Evolutionary conservation across 2,888 invertebrate genomes (phyloP), one percentile per base, ranked within the genome.

Genomic region (Desoria tigrina): DNA sequence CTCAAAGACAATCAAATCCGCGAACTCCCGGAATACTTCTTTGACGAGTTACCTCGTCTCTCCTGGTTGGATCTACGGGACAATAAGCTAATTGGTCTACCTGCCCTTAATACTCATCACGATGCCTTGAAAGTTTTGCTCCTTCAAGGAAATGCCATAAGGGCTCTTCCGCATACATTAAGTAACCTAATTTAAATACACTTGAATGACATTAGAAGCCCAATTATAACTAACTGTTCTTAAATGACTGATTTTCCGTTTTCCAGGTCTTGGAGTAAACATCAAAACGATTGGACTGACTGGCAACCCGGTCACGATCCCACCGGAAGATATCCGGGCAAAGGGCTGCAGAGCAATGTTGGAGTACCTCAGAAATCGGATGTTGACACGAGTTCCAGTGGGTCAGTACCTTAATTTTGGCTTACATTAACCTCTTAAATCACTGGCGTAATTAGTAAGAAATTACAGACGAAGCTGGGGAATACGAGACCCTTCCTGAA

Each of bases 41-140:
- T 73, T 59, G 71, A 71, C 24, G 69, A 68, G 6, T 62, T 74
- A 11, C 70, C 72, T 14, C n/a, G 32, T 24, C 42, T 74, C 24
- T 53, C 50, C 2, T 74, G 70, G 70, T 64, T 67, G 61, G 74
- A 74, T 32, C 24, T 74, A 7, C 51, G 72, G 18, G 64, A 67
- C 32, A 74, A 72, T 61, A 42, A 57, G 21, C 28, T 72, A 26
- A 24, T 24, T 2, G 26, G 16, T 1, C 42, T 74, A 11, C 67
- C 74, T n/a, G 54, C 54, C 7, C 45, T 74, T n/a, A 50, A 27
- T 14, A 23, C 16, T 4, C 27, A 37, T 2, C 72, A 74, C 45
- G 23, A 67, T 6, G 56, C 61, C 11, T 53, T 74, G 1, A 61
- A 65, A 21, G 69, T 70, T 18, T 54, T 72, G 16, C 42, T 69